Evolutionary conservation across 2,113 vertebrate genomes (phyloP).

Genomic region (Anas platyrhynchos): DNA sequence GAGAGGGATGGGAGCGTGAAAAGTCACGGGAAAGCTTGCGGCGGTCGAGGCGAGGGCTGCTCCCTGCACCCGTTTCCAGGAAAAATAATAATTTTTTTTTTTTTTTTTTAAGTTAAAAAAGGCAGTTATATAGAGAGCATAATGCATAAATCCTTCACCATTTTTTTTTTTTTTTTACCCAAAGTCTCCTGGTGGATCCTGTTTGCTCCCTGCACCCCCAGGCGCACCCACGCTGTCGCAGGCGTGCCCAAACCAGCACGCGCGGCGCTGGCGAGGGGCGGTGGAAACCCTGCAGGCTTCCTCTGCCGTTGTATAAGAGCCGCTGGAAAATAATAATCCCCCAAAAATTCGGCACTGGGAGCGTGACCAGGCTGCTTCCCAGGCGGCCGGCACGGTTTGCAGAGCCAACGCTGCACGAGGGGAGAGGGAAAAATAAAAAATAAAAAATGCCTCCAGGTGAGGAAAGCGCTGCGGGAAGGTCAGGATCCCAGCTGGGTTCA

Average conservation of each 20-base stretch:
- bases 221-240: not conserved
- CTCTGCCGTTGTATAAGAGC: not conserved
- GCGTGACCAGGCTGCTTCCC: not conserved
- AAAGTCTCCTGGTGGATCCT: not conserved
- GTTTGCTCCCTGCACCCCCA: not conserved
- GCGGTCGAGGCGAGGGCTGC: not conserved
- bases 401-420: not conserved
- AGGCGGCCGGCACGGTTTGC: not conserved
- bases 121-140: not conserved
- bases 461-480: not conserved
- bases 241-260: rapidly evolving
- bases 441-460: slow-evolving; percentile 7
- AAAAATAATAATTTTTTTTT: not conserved
- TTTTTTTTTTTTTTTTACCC: not conserved
- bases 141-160: not conserved
- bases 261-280: not conserved
- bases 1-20: not conserved
- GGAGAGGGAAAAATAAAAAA: not conserved
- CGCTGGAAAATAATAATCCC: not conserved
- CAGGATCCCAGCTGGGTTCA: not conserved
- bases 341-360: not conserved
- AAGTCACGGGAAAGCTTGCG: not conserved
- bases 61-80: not conserved
- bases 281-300: slow-evolving; percentile 37
- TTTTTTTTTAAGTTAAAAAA: not conserved